A percentile compares a stretch with the other conserved stretches of the same genome.
phyloP scores from a whole-genome alignment of 37 sponge, comb jelly and placozoan genomes.

The Bolinopsis microptera region DNA sequence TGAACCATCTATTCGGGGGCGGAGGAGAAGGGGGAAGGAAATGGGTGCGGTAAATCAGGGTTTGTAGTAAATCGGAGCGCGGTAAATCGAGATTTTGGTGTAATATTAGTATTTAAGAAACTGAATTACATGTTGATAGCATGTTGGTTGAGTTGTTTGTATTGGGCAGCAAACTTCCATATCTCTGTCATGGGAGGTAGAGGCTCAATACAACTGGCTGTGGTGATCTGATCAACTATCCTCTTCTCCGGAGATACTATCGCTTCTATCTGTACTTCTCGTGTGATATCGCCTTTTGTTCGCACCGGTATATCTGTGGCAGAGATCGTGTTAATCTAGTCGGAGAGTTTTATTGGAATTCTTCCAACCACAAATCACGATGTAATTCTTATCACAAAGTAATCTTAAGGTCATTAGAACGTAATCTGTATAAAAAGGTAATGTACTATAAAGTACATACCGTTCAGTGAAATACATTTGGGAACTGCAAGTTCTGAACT shows the following conservation, averaged over 20 bases:
- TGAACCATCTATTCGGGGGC: too few species aligned
- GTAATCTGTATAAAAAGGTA: too few species aligned
- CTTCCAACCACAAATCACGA: too few species aligned
- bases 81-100: too few species aligned
- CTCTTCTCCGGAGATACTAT: conserved; percentile 29
- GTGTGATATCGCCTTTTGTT: not conserved
- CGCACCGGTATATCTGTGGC: not conserved
- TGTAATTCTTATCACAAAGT: too few species aligned
- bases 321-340: too few species aligned
- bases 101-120: too few species aligned
- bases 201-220: conserved; percentile 28
- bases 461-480: not conserved
- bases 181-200: conserved; percentile 35
- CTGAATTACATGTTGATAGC: not conserved
- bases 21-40: too few species aligned
- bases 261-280: not conserved
- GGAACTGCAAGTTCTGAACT: not conserved
- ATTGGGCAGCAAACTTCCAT: conserved; percentile 31
- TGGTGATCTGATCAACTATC: conserved; percentile 34
- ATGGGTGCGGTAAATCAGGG: too few species aligned
- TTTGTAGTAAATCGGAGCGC: too few species aligned
- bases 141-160: conserved; percentile 46
- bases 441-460: not conserved
- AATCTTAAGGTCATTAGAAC: too few species aligned
- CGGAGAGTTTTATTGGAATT: too few species aligned